Evolutionary conservation across 2,797 vertebrate genomes (phyloP).

Genomic region (Anguilla megastoma): DNA sequence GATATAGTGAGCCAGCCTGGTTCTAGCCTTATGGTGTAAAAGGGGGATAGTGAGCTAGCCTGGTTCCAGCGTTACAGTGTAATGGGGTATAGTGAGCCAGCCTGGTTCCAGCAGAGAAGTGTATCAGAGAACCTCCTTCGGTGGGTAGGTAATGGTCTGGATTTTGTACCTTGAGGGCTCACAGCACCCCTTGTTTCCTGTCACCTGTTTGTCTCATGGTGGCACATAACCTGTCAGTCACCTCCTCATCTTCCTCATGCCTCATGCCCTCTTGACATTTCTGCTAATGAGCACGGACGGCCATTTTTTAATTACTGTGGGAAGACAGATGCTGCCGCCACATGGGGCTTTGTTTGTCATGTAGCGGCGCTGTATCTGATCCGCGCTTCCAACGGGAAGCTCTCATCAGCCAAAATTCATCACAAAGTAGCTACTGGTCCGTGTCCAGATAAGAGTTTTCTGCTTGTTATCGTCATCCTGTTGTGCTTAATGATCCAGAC

Average conservation of each 20-base stretch:
- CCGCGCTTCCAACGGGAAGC: not conserved
- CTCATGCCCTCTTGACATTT: constrained; percentile 24
- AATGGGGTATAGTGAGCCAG: not conserved
- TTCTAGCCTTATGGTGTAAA: not conserved
- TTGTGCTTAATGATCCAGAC: not conserved
- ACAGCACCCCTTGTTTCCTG: constrained; percentile 1
- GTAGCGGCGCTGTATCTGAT: not conserved
- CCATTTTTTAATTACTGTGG: constrained; percentile 13
- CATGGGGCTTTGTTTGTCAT: constrained; percentile 15
- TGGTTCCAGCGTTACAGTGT: not conserved
- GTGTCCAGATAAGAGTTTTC: not conserved
- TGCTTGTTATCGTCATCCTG: not conserved
- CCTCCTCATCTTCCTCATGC: constrained; percentile 27
- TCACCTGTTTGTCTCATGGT: constrained; percentile 18
- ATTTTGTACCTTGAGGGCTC: not conserved
- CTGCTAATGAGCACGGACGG: constrained; percentile 29
- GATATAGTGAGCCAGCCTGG: not conserved
- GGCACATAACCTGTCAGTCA: not conserved
- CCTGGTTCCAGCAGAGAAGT: not conserved
- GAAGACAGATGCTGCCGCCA: constrained; percentile 39
- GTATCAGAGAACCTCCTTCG: not conserved
- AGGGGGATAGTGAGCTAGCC: not conserved
- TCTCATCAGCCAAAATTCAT: not conserved
- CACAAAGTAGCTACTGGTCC: not conserved
- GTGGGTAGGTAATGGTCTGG: not conserved